These are phyloP conservation scores for Lottia scabra DNA, from an alignment of 2,888 invertebrate genomes.

Conservation along the genomic window DNA sequence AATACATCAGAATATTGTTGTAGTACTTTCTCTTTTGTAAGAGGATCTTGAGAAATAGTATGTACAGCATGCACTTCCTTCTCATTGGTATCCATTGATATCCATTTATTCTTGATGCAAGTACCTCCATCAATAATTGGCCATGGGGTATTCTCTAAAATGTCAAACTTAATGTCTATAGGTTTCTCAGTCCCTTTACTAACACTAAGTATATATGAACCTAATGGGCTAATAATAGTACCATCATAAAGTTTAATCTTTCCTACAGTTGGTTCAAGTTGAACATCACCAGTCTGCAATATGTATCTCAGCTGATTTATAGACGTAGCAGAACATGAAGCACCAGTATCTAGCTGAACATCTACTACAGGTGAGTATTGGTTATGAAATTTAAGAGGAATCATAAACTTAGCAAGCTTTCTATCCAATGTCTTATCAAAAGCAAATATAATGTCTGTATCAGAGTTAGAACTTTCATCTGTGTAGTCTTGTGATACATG, in stretches of 20 bases:
- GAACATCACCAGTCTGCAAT: neutral
- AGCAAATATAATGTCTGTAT: neutral
- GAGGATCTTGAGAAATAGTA: neutral
- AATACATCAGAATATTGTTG: too few species aligned
- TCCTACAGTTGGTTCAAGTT: neutral
- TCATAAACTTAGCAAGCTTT: neutral
- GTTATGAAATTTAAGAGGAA: neutral
- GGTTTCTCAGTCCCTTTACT: neutral
- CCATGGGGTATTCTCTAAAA: neutral
- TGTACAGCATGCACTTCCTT: neutral
- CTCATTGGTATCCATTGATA: neutral
- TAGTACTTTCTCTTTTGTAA: slow-evolving; percentile 6
- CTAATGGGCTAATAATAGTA: neutral
- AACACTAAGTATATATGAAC: neutral
- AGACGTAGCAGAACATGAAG: neutral
- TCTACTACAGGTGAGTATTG: neutral
- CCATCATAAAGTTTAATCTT: neutral
- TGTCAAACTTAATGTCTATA: neutral
- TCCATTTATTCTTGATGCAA: neutral
- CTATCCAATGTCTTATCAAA: neutral
- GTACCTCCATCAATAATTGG: neutral
- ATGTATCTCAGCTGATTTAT: neutral
- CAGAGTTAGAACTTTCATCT: neutral
- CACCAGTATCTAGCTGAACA: neutral
- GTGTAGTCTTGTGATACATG: neutral